These are phyloP conservation scores for Oppia nitens DNA, from an alignment of 1,140 invertebrate genomes.

Conservation along the genomic window DNA sequence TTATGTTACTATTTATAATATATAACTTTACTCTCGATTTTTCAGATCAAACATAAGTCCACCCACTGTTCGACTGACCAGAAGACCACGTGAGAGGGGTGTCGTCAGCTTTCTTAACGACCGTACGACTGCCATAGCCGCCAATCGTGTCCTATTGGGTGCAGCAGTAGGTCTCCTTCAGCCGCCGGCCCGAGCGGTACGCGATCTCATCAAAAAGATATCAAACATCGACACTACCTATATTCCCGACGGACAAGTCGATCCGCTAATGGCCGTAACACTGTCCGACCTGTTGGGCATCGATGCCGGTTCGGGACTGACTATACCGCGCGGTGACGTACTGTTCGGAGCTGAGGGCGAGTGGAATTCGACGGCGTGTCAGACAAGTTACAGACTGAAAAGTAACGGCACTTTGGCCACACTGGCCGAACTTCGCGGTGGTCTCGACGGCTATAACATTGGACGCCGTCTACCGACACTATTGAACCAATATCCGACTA, in stretches of 20 bases:
- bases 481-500: background rate
- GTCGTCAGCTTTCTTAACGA: conserved; percentile 12
- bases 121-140: conserved; percentile 5
- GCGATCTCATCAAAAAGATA: background rate
- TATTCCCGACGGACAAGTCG: conserved; percentile 6
- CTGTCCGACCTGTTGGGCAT: background rate
- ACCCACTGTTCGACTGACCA: background rate
- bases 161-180: conserved; percentile 4
- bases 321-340: background rate
- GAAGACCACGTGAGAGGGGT: conserved; percentile 14
- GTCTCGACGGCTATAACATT: conserved; percentile 15
- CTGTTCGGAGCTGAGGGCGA: conserved; percentile 12
- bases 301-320: background rate
- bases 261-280: conserved; percentile 17
- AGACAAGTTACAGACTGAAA: conserved; percentile 4
- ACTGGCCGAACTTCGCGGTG: conserved; percentile 14
- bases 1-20: too few relatives aligned
- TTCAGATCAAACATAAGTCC: too few relatives aligned
- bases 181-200: background rate
- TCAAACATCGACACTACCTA: background rate
- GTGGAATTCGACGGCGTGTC: conserved; percentile 16
- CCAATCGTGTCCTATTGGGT: conserved; percentile 14
- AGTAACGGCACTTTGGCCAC: background rate
- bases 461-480: background rate
- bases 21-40: too few relatives aligned